A percentile compares a stretch with the other conserved stretches of the same genome.
Conservation (phyloP, 2,113 vertebrate genomes). For the Tachysurus fulvidraco region DNA sequence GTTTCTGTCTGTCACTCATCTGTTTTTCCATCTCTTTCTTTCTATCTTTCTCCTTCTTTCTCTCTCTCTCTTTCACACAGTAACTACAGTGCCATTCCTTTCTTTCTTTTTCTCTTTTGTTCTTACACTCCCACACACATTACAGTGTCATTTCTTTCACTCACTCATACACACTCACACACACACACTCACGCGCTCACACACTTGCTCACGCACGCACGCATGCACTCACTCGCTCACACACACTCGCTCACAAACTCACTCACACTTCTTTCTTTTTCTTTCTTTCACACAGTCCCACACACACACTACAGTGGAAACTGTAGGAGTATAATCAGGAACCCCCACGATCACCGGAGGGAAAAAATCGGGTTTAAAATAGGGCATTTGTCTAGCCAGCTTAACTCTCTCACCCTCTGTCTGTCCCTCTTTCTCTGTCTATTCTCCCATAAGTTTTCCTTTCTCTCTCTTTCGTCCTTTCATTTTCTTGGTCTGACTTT, state of each 20-base stretch:
- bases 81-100: no score
- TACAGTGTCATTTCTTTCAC: no score
- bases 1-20: background rate
- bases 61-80: no score
- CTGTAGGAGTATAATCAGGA: no score
- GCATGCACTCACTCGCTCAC: no score
- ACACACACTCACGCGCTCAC: no score
- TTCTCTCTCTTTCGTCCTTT: background rate
- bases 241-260: fast-evolving
- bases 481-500: background rate
- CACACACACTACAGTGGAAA: no score
- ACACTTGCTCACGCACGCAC: no score
- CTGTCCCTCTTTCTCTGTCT: background rate
- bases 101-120: background rate
- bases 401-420: background rate
- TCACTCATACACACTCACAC: no score
- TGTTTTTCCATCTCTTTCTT: background rate
- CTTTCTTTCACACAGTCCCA: background rate
- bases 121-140: background rate
- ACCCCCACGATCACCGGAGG: no score
- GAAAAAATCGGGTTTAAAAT: no score
- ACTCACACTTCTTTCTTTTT: background rate
- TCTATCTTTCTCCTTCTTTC: background rate
- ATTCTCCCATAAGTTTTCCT: background rate
- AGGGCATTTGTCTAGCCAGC: no score